Evolutionary conservation across 2,797 vertebrate genomes (phyloP).

Genomic region (Numenius phaeopus): DNA sequence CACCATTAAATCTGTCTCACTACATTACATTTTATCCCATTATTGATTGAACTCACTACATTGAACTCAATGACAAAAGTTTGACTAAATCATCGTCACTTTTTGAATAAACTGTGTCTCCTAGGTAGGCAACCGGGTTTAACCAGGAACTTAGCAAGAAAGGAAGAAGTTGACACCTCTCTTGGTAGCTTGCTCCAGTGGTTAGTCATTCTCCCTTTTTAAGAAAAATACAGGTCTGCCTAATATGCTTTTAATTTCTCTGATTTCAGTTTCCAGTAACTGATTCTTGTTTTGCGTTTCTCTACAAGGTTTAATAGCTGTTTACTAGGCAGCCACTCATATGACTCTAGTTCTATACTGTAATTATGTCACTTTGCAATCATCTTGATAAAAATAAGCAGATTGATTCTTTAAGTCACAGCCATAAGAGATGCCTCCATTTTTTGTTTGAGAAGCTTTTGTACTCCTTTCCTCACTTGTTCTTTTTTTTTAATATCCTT

Average conservation of each 20-base stretch:
- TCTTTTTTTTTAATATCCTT: background rate
- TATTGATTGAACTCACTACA: background rate
- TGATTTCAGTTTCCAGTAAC: background rate
- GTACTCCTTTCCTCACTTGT: background rate
- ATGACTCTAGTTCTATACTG: background rate
- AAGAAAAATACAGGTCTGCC: background rate
- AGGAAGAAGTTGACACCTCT: background rate
- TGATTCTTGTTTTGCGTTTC: background rate
- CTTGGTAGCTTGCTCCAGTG: background rate
- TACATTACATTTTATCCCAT: background rate
- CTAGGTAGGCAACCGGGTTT: background rate
- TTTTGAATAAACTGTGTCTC: background rate
- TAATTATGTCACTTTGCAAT: background rate
- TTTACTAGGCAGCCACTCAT: background rate
- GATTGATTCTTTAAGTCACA: background rate
- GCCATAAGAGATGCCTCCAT: background rate
- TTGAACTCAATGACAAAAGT: background rate
- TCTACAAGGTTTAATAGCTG: background rate
- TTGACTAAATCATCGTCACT: background rate
- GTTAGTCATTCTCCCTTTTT: background rate
- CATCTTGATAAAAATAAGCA: background rate
- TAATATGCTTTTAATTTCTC: background rate
- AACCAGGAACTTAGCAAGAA: background rate
- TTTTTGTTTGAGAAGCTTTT: background rate
- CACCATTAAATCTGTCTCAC: background rate